These are phyloP conservation scores for Macroramphosus scolopax DNA, from an alignment of 2,797 vertebrate genomes.

Conservation along the genomic window DNA sequence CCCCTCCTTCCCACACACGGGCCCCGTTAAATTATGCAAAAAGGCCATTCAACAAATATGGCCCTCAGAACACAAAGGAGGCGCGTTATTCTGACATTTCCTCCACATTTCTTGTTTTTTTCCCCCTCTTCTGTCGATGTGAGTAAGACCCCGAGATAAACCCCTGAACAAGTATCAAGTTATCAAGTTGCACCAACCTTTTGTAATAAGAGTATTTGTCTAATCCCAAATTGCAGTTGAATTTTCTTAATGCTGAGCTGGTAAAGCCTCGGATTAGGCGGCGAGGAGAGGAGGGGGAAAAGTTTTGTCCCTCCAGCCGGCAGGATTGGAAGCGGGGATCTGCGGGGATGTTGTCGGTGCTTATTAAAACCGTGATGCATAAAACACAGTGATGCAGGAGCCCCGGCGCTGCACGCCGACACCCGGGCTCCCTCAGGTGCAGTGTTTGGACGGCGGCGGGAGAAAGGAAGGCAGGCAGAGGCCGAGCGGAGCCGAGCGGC, in stretches of 20 bases:
- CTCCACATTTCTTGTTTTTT: conserved; percentile 6
- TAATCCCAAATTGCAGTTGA: conserved; percentile 91
- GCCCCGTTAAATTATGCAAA: conserved; percentile 70
- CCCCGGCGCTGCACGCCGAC: conserved; percentile 37
- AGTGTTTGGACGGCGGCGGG: conserved; percentile 25
- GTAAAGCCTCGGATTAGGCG: conserved; percentile 88
- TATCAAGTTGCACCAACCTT: conserved; percentile 82
- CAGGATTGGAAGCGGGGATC: conserved; percentile 75
- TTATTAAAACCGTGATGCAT: conserved; percentile 81
- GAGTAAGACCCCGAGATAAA: conserved; percentile 74
- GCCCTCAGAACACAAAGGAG: conserved; percentile 56
- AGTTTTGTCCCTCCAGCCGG: conserved; percentile 78
- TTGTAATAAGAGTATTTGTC: conserved; percentile 88
- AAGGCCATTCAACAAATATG: conserved; percentile 73
- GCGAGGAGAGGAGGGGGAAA: conserved; percentile 79
- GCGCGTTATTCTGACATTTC: conserved; percentile 66
- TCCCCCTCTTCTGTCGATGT: conserved; percentile 41
- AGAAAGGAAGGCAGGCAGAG: conserved; percentile 33
- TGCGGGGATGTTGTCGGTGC: conserved; percentile 77
- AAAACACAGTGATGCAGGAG: conserved; percentile 65
- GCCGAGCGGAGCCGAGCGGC: too few species aligned
- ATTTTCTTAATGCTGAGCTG: conserved; percentile 88
- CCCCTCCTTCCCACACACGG: too few species aligned
- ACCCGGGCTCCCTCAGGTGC: conserved; percentile 58
- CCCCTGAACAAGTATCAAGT: conserved; percentile 80